Conservation (phyloP, 1,140 invertebrate genomes). For the Cyclargus thomasi region DNA sequence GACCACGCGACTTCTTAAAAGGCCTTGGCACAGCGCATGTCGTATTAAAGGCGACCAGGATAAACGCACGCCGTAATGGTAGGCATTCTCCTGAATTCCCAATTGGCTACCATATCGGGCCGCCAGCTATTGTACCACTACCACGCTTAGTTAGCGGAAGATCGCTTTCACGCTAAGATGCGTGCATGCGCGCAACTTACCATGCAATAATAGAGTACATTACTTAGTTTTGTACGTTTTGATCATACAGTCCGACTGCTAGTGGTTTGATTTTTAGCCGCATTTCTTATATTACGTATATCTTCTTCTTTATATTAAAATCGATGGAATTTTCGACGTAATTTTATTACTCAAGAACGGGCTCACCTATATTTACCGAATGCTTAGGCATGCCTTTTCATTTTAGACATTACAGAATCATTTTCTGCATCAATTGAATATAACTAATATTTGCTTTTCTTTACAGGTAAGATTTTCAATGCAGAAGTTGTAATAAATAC, state of each 20-base stretch:
- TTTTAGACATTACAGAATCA: no score
- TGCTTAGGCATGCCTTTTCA: no score
- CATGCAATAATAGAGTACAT: conserved; percentile 5
- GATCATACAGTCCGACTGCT: neutral
- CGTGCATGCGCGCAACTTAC: conserved; percentile 11
- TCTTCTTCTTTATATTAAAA: no score
- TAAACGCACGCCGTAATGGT: conserved; percentile 31
- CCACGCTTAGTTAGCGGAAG: conserved; percentile 32
- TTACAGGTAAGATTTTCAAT: no score
- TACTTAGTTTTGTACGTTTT: conserved; percentile 17
- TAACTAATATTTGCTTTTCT: no score
- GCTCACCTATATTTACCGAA: no score
- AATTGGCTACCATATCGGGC: conserved; percentile 56
- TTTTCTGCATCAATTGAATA: no score
- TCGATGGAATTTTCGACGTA: no score
- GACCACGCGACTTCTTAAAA: conserved; percentile 23
- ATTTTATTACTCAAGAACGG: no score
- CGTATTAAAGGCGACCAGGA: conserved; percentile 36
- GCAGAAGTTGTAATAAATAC: neutral
- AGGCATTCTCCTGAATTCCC: conserved; percentile 47
- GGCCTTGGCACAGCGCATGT: conserved; percentile 34
- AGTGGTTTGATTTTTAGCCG: neutral
- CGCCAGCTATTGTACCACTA: conserved; percentile 37
- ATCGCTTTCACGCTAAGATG: conserved; percentile 20
- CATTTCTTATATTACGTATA: neutral